Base-by-base conservation (phyloP, 1,140 invertebrate genomes). In the Drosophila nigrodunni region DNA sequence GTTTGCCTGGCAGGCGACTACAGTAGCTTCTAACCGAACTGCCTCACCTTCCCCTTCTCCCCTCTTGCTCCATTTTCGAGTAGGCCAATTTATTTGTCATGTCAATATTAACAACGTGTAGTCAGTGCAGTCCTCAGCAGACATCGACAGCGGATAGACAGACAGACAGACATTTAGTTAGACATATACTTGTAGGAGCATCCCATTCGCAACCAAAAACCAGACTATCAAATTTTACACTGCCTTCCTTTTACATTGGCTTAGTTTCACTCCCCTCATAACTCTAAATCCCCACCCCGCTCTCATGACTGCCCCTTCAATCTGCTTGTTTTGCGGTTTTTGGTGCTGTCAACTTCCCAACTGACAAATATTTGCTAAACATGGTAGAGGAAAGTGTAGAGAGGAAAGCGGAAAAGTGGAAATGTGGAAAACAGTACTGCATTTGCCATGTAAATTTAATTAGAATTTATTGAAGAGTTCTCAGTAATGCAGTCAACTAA, bases 51-150 rank as follows among this genome's bases (percentile, higher is more conserved):
- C 7, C 9, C 58, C 15, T 15, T 10, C 43, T 34, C n/a, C 72
- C 25, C 25, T 30, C 1, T 30, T 6, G 6, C 25, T 30, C 25
- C 25, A 5, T 5, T 5, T 49, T 49, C 39, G 43, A 72, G 65
- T 78, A 60, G 80, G 85, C 85, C 85, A 88, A 88, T 88, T 88
- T 88, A 88, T 88, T 88, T 88, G 85, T 88, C 85, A 88, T 88
- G 85, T 88, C 83, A 88, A 88, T 88, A 89, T 87, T 75, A 88
- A 88, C 83, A 74, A 75, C 80, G 55, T 75, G 52, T 55, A 72
- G 78, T 61, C 67, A 62, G 44, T 57, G 39, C 9, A 60, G 68
- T 65, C 67, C 39, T 75, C 68, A 65, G 13, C 70, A 58, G 52
- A 55, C 62, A 59, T 67, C 25, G 66, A 62, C 66, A 55, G 35